These are phyloP conservation scores for Axinella damicornis DNA, from an alignment of 37 sponge, comb jelly and placozoan species.

Conservation along the genomic window DNA sequence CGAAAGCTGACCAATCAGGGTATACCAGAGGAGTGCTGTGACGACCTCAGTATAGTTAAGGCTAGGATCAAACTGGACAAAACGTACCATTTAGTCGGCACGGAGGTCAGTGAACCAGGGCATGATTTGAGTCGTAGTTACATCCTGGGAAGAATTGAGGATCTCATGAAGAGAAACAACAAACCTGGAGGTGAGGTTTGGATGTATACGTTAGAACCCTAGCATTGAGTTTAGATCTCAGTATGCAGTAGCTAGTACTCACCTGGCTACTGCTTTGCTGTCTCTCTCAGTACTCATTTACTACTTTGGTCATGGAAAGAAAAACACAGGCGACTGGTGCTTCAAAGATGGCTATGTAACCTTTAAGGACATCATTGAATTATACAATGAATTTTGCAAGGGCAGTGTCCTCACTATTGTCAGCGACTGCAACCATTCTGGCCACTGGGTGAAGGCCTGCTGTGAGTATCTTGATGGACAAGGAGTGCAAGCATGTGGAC, in stretches of 20 bases:
- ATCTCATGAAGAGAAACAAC: not conserved
- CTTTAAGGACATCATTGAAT: conserved; percentile 60
- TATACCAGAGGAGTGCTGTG: not conserved
- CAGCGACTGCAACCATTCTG: conserved; percentile 73
- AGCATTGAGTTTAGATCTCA: too few relatives aligned
- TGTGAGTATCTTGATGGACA: conserved; percentile 56
- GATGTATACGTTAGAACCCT: not conserved
- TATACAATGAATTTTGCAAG: conserved; percentile 51
- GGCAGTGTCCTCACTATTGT: conserved; percentile 60
- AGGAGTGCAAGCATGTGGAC: conserved; percentile 72
- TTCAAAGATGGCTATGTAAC: conserved; percentile 73
- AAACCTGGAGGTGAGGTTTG: conserved; percentile 3
- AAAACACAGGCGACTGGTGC: conserved; percentile 85
- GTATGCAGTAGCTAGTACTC: too few relatives aligned
- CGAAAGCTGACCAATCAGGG: not conserved
- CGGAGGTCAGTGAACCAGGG: not conserved
- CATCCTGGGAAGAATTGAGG: not conserved
- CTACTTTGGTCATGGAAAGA: conserved; percentile 76
- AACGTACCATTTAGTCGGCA: not conserved
- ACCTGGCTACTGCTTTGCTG: too few relatives aligned
- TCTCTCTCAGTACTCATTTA: conserved; percentile 52
- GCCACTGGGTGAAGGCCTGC: conserved; percentile 53
- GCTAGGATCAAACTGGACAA: not conserved
- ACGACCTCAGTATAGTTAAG: not conserved
- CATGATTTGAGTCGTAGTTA: not conserved